phyloP scores from a whole-genome alignment of 2,113 vertebrate genomes.

The Psilopsiagon aurifrons region DNA sequence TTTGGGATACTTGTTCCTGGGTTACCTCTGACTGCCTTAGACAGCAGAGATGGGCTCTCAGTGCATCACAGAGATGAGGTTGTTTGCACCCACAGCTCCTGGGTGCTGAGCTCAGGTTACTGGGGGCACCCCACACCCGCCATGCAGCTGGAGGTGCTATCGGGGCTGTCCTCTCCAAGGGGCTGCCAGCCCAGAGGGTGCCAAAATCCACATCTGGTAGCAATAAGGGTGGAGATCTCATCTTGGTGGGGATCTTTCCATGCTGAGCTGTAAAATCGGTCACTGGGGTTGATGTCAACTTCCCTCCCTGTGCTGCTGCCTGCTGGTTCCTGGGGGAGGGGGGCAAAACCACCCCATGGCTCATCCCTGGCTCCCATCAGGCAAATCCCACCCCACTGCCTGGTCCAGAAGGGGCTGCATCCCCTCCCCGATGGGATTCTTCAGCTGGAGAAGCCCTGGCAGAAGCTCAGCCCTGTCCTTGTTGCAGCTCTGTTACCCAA shows the following conservation, averaged over 20 bases:
- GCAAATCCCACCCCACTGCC: background rate
- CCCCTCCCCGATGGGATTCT: background rate
- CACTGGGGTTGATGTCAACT: constrained; percentile 36
- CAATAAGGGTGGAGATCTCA: constrained; percentile 21
- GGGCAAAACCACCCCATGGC: background rate
- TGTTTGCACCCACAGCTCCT: background rate
- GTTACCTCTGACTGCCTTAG: background rate
- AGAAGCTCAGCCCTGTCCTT: background rate
- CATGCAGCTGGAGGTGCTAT: rapidly evolving
- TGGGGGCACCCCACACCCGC: rapidly evolving
- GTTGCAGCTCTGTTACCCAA: background rate
- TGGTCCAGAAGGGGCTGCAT: rapidly evolving
- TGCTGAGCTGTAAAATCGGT: background rate
- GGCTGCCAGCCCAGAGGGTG: background rate
- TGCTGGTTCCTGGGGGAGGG: background rate
- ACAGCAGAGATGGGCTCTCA: background rate
- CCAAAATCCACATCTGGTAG: constrained; percentile 14
- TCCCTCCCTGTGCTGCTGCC: background rate
- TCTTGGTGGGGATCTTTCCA: constrained; percentile 35
- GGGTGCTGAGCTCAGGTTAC: background rate
- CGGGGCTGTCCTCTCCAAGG: background rate
- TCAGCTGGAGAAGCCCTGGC: background rate
- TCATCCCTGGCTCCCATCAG: background rate
- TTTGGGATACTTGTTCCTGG: background rate
- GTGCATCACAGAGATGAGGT: background rate